Base-by-base conservation (phyloP, 2,797 vertebrate genomes). In the Lacerta agilis region DNA sequence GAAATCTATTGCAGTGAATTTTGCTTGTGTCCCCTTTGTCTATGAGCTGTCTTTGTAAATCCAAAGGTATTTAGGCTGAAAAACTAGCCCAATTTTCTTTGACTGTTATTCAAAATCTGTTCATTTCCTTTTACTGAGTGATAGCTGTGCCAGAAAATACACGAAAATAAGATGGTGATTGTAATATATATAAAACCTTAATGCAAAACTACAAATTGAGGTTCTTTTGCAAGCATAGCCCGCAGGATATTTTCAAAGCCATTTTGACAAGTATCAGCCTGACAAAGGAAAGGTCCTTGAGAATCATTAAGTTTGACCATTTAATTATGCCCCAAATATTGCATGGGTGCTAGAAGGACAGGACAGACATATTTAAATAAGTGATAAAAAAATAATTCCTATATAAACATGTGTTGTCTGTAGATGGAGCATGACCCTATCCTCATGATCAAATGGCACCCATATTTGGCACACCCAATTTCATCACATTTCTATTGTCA, bases 1-100 rank as follows among this genome's bases (percentile, higher is more conserved):
- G 96, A 94, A 97, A 97, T 97, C 95, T 95, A 96, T 96, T 79
- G 94, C 94, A 58, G 95, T 90, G 93, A 95, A 92, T 97, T 97
- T 96, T 94, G 91, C 94, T 85, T 27, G 91, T 92, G 92, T 92
- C 93, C 92, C 92, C 94, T 97, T 96, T 96, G 96, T 96, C 96
- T 97, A 7, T 9, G 92, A 94, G 85, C 91, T 95, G 96, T 87
- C 95, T 97, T 96, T 94, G 93, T 67, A 94, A 95, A 95, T 96
- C 95, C 90, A 83, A 87, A 95, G 94, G 95, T 96, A 89, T 97
- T 96, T 94, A 95, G 92, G 92, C 87, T 96, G 94, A 95, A 95
- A 93, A 95, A 93, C 93, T 91, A 94, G 94, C 61, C 88, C 91
- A 91, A 94, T 96, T 96, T 95, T 88, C 93, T 86, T 23, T 2